phyloP scores from a whole-genome alignment of 2,113 vertebrate genomes.

The Geothlypis trichas region DNA sequence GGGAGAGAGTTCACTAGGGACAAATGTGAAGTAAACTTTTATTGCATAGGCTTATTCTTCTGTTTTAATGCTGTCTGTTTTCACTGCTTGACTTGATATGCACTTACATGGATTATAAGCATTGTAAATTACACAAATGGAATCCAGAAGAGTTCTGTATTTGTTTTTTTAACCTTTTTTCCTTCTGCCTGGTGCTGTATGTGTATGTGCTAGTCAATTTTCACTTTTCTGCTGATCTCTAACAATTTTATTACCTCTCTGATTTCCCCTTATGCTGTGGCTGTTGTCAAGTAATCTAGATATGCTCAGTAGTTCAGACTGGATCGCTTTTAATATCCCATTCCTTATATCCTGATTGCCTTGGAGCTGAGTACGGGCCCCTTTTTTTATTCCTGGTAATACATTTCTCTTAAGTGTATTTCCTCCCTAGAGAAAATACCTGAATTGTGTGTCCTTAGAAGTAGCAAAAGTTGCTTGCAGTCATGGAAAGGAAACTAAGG shows the following conservation, averaged over 20 bases:
- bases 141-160: not conserved
- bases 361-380: not conserved
- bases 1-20: not conserved
- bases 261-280: not conserved
- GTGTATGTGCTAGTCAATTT: not conserved
- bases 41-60: not conserved
- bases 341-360: not conserved
- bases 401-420: not conserved
- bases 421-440: not conserved
- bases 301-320: not conserved
- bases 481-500: not conserved
- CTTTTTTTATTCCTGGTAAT: not conserved
- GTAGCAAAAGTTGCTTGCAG: not conserved
- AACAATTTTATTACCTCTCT: not conserved
- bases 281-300: not conserved
- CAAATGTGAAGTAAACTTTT: not conserved
- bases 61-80: not conserved
- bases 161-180: not conserved
- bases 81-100: not conserved
- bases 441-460: not conserved
- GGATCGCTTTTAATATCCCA: not conserved
- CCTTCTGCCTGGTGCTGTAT: not conserved
- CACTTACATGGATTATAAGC: not conserved
- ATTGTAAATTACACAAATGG: not conserved
- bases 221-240: not conserved